Conservation (phyloP, 2,888 invertebrate genomes). For the Acleris literana region DNA sequence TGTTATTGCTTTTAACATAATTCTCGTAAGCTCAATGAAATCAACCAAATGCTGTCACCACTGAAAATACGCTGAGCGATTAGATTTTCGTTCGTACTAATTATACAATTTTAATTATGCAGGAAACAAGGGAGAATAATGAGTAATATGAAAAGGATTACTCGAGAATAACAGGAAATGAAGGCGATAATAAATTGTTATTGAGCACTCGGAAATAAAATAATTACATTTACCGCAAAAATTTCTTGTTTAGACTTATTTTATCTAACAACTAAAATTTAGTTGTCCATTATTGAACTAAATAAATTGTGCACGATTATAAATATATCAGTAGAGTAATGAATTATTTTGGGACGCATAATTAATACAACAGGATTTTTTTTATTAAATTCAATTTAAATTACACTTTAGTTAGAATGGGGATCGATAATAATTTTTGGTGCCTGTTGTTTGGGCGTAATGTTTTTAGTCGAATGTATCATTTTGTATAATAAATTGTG, state of each 20-base stretch:
- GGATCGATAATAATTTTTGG: no score
- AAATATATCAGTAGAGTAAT: no score
- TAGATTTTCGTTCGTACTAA: not conserved
- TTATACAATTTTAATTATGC: conserved; percentile 2
- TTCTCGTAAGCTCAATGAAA: not conserved
- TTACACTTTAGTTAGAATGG: no score
- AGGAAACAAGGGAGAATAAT: conserved; percentile 3
- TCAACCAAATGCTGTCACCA: conserved; percentile 8
- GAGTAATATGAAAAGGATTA: not conserved
- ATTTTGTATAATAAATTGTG: no score
- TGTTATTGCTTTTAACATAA: no score
- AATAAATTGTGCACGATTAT: no score
- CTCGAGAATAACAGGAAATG: conserved; percentile 13
- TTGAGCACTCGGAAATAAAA: not conserved
- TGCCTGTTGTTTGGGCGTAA: no score
- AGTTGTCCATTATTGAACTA: no score
- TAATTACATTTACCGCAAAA: conserved; percentile 11
- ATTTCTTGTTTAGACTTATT: conserved; percentile 1
- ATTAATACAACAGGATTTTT: no score
- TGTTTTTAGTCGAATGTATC: no score
- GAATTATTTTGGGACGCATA: no score
- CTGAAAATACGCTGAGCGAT: not conserved
- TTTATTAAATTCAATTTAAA: no score
- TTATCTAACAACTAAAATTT: not conserved
- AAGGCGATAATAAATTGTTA: not conserved